Base-by-base conservation (phyloP, 2,888 invertebrate genomes). In the Drosophila ustulata region DNA sequence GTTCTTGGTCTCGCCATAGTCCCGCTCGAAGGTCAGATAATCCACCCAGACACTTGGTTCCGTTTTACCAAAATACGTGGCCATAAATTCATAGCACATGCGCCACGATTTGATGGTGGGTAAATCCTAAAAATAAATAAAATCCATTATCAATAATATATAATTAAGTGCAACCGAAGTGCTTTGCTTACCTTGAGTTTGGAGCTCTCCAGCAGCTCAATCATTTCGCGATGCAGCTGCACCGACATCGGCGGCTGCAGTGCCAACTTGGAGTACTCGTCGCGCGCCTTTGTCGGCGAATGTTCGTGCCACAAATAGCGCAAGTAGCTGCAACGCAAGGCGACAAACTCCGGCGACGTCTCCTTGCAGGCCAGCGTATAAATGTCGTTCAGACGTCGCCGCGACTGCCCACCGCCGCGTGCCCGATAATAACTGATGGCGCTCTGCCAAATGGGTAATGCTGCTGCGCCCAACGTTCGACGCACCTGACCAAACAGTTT, bases 31-130 rank as follows among this genome's bases (percentile, higher is more conserved):
- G 68, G 93, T 93, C 57, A 96, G 94, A 84, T 95, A 96, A 80
- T 96, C 94, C 76, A 96, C 93, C 97, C 97, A 97, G 13, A 96
- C 93, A 70, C 95, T 94, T 4, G 94, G 92, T 89, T 94, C 94
- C 3, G 92, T 93, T 78, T 93, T 93, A 0, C 96, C 96, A 91
- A 96, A 96, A 73, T 95, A 95, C 62, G 94, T 92, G 13, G 94
- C 93, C 34, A 95, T 93, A 74, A 94, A 93, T 88, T 95, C 95
- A 89, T 94, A 94, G 75, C 94, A 95, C 87, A 93, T 93, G 55
- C 95, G 93, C 75, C 94, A 93, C 66, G 92, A 91, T 73, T 94
- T 93, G 0, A 93, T 75, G 80, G 93, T 93, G 0, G 91, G 89
- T 4, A 75, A 66, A 9, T 86, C 90, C 92, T 89, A 13, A 11